Evolutionary conservation across 2,888 invertebrate species (phyloP), one percentile per base, ranked within the genome.

Genomic region (Gibbula magus): DNA sequence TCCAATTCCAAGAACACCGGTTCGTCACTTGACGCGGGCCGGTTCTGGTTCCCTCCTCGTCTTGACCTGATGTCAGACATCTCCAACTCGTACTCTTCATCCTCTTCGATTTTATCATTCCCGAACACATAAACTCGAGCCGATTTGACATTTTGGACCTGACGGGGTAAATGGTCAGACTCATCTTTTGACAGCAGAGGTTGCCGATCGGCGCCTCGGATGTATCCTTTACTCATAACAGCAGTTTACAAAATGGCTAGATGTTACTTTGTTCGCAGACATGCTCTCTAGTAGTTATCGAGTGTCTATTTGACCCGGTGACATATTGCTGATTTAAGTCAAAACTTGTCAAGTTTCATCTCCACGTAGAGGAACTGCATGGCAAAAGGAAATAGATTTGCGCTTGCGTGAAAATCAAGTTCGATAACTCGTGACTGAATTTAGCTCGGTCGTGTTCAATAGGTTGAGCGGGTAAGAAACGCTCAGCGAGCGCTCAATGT

Each of bases 61-160:
- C 87, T 79, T n/a, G 89, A 85, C 16, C 88, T 82, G 52, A 90
- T 86, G 51, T 82, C 86, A n/a, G 88, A 86, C 88, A 90, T 87
- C 77, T 90, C 90, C 83, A 87, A 88, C 52, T 88, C 89, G 22
- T 86, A 86, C 51, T 85, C 84, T 13, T 86, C 86, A 54, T 89
- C 88, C 39, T 89, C 88, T 16, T 81, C 82, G 5, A 88, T 75
- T 70, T 87, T 86, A 52, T 83, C 87, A 53, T 90, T 86, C 7
- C 91, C 90, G 85, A 91, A 91, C 16, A 91, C 87, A 80, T 90
- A 91, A 0, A 91, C 90, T 56, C 87, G 83, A 4, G 89, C 85
- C 20, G 89, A 84, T 78, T 89, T 88, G 52, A 88, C 86, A 85
- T 91, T 91, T 83, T 91, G 90, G 7, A 89, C 83, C 78, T 90